Percentiles rank a stretch among this genome's conserved stretches.
Evolutionary conservation across 2,888 invertebrate species (phyloP).

Genomic region (Dynastes tityus): DNA sequence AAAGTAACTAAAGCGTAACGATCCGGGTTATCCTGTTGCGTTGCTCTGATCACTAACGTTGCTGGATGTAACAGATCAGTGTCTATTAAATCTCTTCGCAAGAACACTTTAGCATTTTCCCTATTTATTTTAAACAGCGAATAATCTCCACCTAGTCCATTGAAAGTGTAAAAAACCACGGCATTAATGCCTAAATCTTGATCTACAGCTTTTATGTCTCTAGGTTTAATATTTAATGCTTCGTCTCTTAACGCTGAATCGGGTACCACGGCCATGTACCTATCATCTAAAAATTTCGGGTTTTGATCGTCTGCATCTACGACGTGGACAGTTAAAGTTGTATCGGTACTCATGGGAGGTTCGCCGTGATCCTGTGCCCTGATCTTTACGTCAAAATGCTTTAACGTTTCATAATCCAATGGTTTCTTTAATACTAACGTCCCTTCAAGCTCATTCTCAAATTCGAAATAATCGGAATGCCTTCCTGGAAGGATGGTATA

Average conservation of each 20-base stretch:
- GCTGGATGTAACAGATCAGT: constrained; percentile 80
- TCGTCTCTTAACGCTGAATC: constrained; percentile 77
- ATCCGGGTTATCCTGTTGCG: constrained; percentile 86
- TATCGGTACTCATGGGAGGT: constrained; percentile 84
- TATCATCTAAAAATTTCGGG: constrained; percentile 84
- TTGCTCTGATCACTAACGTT: constrained; percentile 86
- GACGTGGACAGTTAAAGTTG: constrained; percentile 83
- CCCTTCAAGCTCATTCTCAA: constrained; percentile 89
- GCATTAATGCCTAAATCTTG: constrained; percentile 87
- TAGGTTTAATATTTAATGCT: constrained; percentile 79
- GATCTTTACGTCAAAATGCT: constrained; percentile 84
- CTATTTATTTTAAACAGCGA: constrained; percentile 77
- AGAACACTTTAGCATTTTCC: constrained; percentile 77
- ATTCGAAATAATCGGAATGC: constrained; percentile 85
- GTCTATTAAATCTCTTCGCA: constrained; percentile 75
- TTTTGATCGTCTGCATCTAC: constrained; percentile 95
- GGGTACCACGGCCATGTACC: constrained; percentile 78
- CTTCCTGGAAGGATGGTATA: constrained; percentile 88
- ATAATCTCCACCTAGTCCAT: constrained; percentile 77
- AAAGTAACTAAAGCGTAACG: constrained; percentile 90
- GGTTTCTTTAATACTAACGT: constrained; percentile 85
- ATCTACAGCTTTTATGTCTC: constrained; percentile 84
- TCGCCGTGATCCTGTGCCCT: constrained; percentile 86
- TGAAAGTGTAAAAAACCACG: constrained; percentile 80
- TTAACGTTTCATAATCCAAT: constrained; percentile 87